Evolutionary conservation across 2,888 invertebrate species (phyloP), one percentile per base, ranked within the genome.

Genomic region (Acrobasis repandana): DNA sequence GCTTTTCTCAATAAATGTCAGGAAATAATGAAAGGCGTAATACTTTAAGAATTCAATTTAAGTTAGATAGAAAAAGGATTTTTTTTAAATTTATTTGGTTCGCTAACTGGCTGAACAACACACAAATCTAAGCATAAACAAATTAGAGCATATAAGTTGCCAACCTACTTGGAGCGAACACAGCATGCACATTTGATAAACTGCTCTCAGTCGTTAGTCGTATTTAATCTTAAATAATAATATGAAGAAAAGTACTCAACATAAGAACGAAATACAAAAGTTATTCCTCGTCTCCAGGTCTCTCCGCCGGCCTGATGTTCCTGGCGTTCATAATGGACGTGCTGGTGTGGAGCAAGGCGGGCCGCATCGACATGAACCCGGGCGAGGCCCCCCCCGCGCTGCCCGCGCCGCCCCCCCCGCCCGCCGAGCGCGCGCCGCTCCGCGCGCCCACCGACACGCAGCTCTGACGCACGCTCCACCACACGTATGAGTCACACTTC

Each of bases 301-400:
- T 96, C 61, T 97, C 98, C 0, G 96, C 97, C 58, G 95, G 95
- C 34, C 95, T 98, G 65, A 95, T 98, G 93, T 94, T 97, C 77
- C 93, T 97, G 61, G 98, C 97, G 63, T 98, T 97, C 84, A 93
- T 97, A 69, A 96, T 97, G 87, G 98, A 98, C 90, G 82, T 97
- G 73, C 93, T 97, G 58, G 97, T 98, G 34, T 98, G 97, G 96
- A 96, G 96, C 80, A 96, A 97, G 84, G 97, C 97, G 50, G 95
- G 96, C 61, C 96, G 96, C 76, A 97, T 98, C 74, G 94, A 94
- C 78, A 94, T 94, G 84, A 94, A 94, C 74, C 94, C 94, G 0
- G 90, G 86, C 33, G 89, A 86, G 66, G 65, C 66, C 6, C 62
- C 63, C 36, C 65, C 50, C 43, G 61, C 72, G 64, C 68, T 58